A percentile compares a stretch with the other conserved stretches of the same genome.
Conservation (phyloP, 2,888 invertebrate species). For the Eueremaeus valkanovi region DNA sequence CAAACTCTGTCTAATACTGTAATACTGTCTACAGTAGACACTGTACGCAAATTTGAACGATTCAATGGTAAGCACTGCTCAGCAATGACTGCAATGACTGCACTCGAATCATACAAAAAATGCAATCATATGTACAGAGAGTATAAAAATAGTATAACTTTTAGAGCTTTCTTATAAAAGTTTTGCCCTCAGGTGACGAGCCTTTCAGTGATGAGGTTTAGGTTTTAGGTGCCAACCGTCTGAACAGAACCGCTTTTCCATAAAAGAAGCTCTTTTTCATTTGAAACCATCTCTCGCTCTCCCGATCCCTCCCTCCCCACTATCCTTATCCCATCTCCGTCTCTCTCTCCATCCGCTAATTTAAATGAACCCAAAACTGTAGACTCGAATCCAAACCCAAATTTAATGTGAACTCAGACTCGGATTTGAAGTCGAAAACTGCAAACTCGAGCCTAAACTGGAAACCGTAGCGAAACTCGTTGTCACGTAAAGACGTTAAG, state of each 20-base stretch:
- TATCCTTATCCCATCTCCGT: background rate
- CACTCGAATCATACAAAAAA: background rate
- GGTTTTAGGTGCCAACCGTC: constrained; percentile 27
- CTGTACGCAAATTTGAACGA: constrained; percentile 26
- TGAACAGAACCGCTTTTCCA: background rate
- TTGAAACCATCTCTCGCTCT: background rate
- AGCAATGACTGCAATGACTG: constrained; percentile 11
- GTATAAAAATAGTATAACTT: background rate
- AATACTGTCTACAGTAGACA: background rate
- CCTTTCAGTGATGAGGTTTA: constrained; percentile 18
- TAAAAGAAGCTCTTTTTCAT: constrained; percentile 16
- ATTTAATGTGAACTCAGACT: background rate
- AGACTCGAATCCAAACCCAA: background rate
- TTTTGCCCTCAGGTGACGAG: constrained; percentile 25
- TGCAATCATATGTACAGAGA: constrained; percentile 16
- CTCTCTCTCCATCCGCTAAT: background rate
- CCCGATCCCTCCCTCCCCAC: background rate
- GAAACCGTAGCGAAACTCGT: background rate
- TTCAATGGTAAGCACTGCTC: constrained; percentile 26
- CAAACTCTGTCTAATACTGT: too few relatives aligned
- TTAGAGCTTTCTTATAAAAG: constrained; percentile 26
- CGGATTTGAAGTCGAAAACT: background rate
- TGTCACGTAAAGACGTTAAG: constrained; percentile 3
- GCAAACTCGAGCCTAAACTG: background rate
- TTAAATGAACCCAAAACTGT: background rate